Conservation (phyloP, 53 echinoderm and acorn worm genomes). For the Arbacia lixula region DNA sequence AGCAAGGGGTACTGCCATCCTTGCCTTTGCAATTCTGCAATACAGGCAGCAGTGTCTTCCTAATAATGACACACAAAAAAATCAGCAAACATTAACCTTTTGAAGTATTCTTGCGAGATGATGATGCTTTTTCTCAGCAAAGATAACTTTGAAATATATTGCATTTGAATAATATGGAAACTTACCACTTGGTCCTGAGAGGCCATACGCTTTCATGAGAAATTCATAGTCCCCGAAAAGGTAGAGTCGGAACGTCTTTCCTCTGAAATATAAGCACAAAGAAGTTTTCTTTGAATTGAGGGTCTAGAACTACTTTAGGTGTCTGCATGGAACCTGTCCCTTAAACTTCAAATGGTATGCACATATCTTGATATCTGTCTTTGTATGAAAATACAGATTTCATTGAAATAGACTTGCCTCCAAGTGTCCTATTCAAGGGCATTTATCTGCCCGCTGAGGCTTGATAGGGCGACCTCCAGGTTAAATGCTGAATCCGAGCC, state of each 20-base stretch:
- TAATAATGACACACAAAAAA: neutral
- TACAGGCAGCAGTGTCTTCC: slow-evolving; percentile 4
- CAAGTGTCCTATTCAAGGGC: neutral
- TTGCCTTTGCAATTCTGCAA: neutral
- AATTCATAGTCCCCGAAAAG: slow-evolving; percentile 4
- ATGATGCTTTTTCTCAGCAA: neutral
- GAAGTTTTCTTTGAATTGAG: neutral
- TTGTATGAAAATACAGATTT: neutral
- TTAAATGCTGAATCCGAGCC: neutral
- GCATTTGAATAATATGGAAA: too few relatives aligned
- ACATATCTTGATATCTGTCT: too few relatives aligned
- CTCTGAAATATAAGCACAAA: neutral
- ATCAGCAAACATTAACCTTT: neutral
- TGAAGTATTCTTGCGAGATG: neutral
- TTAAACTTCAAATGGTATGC: too few relatives aligned
- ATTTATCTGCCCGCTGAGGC: neutral
- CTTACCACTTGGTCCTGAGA: slow-evolving; percentile 5
- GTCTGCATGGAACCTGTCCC: too few relatives aligned
- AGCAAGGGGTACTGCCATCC: neutral
- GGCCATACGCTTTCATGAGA: neutral
- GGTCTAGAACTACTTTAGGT: too few relatives aligned
- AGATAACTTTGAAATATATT: neutral
- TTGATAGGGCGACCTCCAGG: neutral
- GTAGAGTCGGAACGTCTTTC: neutral
- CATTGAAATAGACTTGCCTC: neutral